phyloP scores from a whole-genome alignment of 2,797 vertebrate species.

The Fundulus diaphanus region DNA sequence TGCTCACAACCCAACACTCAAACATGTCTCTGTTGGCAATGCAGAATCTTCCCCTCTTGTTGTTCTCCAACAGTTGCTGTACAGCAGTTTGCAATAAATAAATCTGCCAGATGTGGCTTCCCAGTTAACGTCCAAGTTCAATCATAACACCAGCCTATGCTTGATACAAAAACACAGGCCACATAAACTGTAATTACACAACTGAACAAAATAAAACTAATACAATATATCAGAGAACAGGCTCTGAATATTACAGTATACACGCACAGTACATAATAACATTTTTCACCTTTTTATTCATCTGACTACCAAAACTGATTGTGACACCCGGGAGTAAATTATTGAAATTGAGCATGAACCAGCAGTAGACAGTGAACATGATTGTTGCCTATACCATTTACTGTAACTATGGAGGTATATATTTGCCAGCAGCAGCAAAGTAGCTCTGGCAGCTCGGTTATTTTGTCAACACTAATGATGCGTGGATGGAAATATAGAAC shows the following conservation, averaged over 20 bases:
- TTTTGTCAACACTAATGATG: conserved; percentile 43
- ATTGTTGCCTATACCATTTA: conserved; percentile 29
- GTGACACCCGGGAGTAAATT: conserved; percentile 4
- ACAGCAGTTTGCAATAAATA: too few species aligned
- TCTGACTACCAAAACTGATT: neutral
- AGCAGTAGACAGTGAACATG: conserved; percentile 18
- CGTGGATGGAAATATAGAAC: conserved; percentile 25
- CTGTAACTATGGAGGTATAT: conserved; percentile 20
- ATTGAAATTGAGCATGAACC: conserved; percentile 17
- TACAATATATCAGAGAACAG: neutral
- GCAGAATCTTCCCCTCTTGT: too few species aligned
- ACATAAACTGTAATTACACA: neutral
- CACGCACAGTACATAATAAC: too few species aligned
- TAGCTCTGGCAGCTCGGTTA: conserved; percentile 15
- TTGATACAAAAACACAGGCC: too few species aligned
- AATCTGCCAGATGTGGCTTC: too few species aligned
- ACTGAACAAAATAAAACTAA: neutral
- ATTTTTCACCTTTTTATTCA: neutral
- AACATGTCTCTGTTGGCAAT: too few species aligned
- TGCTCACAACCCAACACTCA: too few species aligned
- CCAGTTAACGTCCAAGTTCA: too few species aligned
- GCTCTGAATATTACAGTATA: too few species aligned
- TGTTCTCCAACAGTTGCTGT: too few species aligned
- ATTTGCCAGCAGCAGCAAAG: conserved; percentile 10
- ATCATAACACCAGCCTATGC: too few species aligned